Evolutionary conservation across 37 sponge, comb jelly and placozoan species (phyloP), one percentile per base, ranked within the genome.

Genomic region (Lycopodina hypogea): DNA sequence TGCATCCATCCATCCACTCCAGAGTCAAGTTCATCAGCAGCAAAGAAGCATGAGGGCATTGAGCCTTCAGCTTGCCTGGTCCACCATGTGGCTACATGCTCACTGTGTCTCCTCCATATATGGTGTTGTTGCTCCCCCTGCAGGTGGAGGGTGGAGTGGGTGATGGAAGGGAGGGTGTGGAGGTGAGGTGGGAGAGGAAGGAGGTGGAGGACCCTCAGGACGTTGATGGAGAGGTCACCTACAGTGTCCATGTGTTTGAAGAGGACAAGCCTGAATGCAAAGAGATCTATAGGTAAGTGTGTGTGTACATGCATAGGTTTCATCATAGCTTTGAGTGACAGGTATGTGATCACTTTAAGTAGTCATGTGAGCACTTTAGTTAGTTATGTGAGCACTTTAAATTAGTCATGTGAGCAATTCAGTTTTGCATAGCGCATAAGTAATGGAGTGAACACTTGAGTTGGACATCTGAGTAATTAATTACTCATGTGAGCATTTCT

Each of bases 241-340:
- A 79, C 51, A 28, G 18, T 26, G 56, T 73, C 56, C 35, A 53
- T 1, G 19, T 28, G 56, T 73, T 18, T 18, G 22, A 28, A 26
- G 74, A 73, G 51, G 56, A 32, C 32, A 73, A 53, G 14, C 35
- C 19, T 3, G 74, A 73, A 6, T 18, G 29, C 34, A 51, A 51
- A 15, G 74, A 73, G 35, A 32, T 73, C 17, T 73, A 73, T 56
- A 73, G 53, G 71, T 70, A 24, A 70, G 76, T 45, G 15, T 28
- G 28, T 60, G 61, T 60, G 61, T 17, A 60, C 4, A 4, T 45
- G 4, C 48, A 45, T 45, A 45, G 9, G 9, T 45, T 45, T 4
- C 9, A 9, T 45, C 8, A 45, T 4, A 4, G 9, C 48, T 45
- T 9, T 9, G 9, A 45, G 48, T 45, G 8, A 45, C 9, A 45